phyloP scores from a whole-genome alignment of 2,113 vertebrate species.

The Paralichthys olivaceus region DNA sequence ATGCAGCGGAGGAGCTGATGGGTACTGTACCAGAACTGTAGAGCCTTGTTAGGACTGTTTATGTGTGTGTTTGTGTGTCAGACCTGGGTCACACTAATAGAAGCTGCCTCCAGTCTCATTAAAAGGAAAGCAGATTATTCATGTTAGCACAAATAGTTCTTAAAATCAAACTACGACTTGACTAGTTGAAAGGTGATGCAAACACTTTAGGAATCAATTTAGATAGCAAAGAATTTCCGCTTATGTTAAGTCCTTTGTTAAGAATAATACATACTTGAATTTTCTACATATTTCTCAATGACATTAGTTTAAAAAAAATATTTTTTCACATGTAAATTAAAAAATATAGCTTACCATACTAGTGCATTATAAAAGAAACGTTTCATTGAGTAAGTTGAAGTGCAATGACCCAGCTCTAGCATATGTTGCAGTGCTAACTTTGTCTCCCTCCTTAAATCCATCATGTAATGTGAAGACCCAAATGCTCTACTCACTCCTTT shows the following conservation, averaged over 20 bases:
- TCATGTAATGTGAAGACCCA: slow-evolving; percentile 36
- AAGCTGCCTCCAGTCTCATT: not conserved
- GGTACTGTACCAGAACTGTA: slow-evolving; percentile 86
- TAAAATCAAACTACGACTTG: not conserved
- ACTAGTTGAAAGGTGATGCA: not conserved
- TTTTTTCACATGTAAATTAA: not conserved
- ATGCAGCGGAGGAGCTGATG: slow-evolving; percentile 86
- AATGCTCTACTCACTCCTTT: slow-evolving; percentile 35
- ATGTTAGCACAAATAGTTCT: not conserved
- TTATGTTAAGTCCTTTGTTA: not conserved
- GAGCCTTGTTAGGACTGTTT: slow-evolving; percentile 44
- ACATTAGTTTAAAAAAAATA: no score
- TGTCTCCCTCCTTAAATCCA: not conserved
- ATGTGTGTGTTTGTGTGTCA: slow-evolving; percentile 60
- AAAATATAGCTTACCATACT: not conserved
- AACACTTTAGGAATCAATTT: no score
- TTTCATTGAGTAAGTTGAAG: not conserved
- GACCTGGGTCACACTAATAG: slow-evolving; percentile 65
- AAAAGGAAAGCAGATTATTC: not conserved
- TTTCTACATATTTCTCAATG: no score
- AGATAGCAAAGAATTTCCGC: no score
- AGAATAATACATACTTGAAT: not conserved
- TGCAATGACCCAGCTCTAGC: slow-evolving; percentile 64
- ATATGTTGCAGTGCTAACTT: slow-evolving; percentile 43
- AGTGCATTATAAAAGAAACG: not conserved